These are phyloP conservation scores for Diplogasteroides magnus DNA, from an alignment of 1,140 invertebrate genomes.

Conservation along the genomic window DNA sequence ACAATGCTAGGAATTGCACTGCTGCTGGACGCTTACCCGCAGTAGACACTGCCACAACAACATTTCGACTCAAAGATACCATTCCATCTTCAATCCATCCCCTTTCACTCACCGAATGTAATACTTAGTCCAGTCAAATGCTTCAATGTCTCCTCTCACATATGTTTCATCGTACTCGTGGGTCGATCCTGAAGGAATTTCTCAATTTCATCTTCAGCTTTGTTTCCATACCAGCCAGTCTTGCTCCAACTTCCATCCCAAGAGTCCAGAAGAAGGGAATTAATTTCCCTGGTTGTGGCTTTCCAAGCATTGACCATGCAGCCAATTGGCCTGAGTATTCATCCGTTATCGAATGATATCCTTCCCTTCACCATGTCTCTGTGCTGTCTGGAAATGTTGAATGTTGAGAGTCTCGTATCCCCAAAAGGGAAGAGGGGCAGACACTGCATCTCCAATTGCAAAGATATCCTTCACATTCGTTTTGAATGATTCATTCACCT, in stretches of 20 bases:
- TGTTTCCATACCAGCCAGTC: not conserved
- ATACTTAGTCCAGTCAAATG: constrained; percentile 16
- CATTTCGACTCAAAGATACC: constrained; percentile 15
- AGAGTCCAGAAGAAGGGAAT: constrained; percentile 28
- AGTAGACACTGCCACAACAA: constrained; percentile 17
- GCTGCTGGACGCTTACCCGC: constrained; percentile 6
- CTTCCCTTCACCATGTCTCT: constrained; percentile 16
- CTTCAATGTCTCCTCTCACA: constrained; percentile 18
- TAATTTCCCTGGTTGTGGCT: constrained; percentile 19
- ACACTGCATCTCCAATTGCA: constrained; percentile 20
- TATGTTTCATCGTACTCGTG: constrained; percentile 15
- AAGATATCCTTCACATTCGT: constrained; percentile 15
- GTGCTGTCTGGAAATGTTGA: constrained; percentile 29
- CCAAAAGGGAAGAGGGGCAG: constrained; percentile 26
- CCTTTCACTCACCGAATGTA: constrained; percentile 19
- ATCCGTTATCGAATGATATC: not conserved
- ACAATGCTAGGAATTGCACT: constrained; percentile 20
- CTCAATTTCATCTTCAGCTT: not conserved
- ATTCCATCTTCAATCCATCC: not conserved
- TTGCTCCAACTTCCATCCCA: not conserved
- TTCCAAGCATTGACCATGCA: constrained; percentile 25
- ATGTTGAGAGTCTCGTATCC: constrained; percentile 23
- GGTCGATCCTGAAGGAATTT: not conserved
- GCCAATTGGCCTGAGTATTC: constrained; percentile 24
- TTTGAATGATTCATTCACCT: not conserved